Base-by-base conservation (phyloP, 2,888 invertebrate species). In the Drosophila mulleri region DNA sequence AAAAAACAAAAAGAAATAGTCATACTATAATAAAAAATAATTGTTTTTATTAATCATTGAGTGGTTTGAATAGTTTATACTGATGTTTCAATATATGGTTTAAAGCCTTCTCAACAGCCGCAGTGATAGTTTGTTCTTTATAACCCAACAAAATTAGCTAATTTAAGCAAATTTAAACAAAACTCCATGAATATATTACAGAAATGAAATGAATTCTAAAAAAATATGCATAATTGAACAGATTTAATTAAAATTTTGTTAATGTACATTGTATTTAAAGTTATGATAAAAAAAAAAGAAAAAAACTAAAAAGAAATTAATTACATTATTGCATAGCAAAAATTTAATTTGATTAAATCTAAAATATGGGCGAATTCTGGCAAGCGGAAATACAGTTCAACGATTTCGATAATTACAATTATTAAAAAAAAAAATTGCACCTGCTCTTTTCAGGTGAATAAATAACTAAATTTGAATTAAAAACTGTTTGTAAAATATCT, bases 281-380 rank as follows among this genome's bases (percentile, higher is more conserved):
- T 47, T 42, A 48, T 58, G 41, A 37, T 16, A 12, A 35, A 44
- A n/a, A 47, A 18, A 48, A 26, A 41, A 11, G 7, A 35, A 44
- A n/a, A 47, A 18, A 48, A 26, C 9, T 50, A 35, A 56, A 41
- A 61, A 58, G 11, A 53, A 61, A 54, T 44, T 26, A 59, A 65
- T 76, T 65, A 59, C 62, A 59, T 76, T 72, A 56, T 76, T 76
- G 75, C 72, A 61, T 58, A 72, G 67, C 61, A 76, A 68, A 58
- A 62, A 56, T 61, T 63, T 69, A 35, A 56, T 62, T 76, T 66
- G 18, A 65, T 67, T 67, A 32, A 57, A 56, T 59, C 37, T 42
- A 44, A 59, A 29, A 53, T 14, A 39, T 5, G 14, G 20, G 42
- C 23, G 56, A 35, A 23, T n/a, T 11, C 14, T 56, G 67, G 54